These are phyloP conservation scores for Herpailurus yagouaroundi DNA, from an alignment of 2,113 vertebrate genomes.

Conservation along the genomic window DNA sequence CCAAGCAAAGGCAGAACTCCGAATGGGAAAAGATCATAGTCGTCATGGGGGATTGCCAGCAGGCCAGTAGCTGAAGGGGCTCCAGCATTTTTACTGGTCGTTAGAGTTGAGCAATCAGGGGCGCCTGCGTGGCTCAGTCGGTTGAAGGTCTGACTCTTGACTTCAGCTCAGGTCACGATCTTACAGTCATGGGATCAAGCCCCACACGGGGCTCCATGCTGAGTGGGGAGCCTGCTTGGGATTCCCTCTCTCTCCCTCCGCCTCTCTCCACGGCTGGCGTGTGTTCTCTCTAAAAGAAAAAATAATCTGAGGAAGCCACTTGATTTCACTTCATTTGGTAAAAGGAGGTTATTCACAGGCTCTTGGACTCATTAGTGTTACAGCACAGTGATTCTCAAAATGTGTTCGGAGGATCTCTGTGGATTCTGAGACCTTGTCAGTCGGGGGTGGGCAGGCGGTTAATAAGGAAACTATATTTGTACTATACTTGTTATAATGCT, in stretches of 20 bases:
- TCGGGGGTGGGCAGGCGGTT: rapidly evolving
- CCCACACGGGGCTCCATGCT: no score
- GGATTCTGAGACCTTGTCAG: not conserved
- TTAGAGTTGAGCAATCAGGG: not conserved
- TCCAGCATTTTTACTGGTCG: no score
- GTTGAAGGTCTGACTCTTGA: no score
- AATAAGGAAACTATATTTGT: rapidly evolving
- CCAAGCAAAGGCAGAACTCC: not conserved
- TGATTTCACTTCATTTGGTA: not conserved
- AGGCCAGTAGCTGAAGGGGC: not conserved
- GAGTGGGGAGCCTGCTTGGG: no score
- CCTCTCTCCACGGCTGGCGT: no score
- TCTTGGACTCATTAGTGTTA: not conserved
- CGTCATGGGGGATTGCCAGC: no score
- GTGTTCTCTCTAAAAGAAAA: no score
- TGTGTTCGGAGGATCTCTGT: not conserved
- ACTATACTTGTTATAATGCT: no score
- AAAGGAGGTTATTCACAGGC: not conserved
- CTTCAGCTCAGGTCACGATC: no score
- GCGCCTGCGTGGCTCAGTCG: no score
- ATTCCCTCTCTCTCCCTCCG: no score
- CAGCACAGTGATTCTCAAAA: not conserved
- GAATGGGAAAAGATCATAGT: not conserved
- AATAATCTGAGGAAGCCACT: not conserved
- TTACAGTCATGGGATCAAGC: no score